Base-by-base conservation (phyloP, 2,113 vertebrate species). In the Zingel zingel region DNA sequence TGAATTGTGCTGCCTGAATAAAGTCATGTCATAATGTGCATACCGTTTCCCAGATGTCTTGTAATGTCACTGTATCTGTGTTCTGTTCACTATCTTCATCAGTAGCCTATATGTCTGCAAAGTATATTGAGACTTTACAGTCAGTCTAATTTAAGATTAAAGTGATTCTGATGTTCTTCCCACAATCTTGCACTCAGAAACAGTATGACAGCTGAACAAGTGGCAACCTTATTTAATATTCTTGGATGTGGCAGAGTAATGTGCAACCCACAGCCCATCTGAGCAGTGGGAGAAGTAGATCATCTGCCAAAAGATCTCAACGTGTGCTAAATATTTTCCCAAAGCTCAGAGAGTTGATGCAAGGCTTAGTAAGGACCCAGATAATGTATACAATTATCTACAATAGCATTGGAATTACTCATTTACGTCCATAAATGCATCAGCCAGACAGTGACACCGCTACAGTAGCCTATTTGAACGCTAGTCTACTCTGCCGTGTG, bases 221-320 rank as follows among this genome's bases (percentile, higher is more conserved):
- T 69, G 39, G 63, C 62, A 50, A 59, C 70, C 74, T 54, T 73
- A 70, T 80, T 85, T 71, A 72, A 79, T 75, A 86, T 80, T 84
- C 75, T 79, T 62, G 33, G 71, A 64, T 62, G 53, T 64, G 71
- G 53, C 62, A 18, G 77, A 48, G 77, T 47, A 66, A 57, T 39
- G 73, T 71, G 64, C 68, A 61, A 70, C 85, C 76, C 62, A 33
- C 75, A 63, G 75, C 76, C 84, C 89, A 81, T 86, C 86, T 84
- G 89, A 63, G 77, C 81, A 36, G 56, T 56, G 61, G 66, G 56
- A 76, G 65, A 75, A 33, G 48, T 39, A 25, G 30, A 57, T 63
- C 63, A 36, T 57, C 64, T 75, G 80, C 77, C 77, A 83, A 69
- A 67, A 62, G 53, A 67, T 50, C 51, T 25, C 64, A 64, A 48